Base-by-base conservation (phyloP, 1,140 invertebrate genomes). In the Drosophila nikananu region DNA sequence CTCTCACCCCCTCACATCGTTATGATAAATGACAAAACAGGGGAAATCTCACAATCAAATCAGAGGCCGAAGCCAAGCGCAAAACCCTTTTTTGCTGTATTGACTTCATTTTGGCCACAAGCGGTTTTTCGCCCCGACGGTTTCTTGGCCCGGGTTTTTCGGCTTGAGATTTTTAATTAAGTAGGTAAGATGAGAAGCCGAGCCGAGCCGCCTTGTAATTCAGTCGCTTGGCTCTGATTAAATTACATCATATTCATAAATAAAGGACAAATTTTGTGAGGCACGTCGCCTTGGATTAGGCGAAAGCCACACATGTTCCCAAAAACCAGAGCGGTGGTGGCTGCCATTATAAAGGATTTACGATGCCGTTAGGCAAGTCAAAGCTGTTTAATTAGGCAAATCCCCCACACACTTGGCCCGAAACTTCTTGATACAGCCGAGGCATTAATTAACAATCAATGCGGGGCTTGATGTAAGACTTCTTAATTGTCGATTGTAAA, bases 341-440 rank as follows among this genome's bases (percentile, higher is more conserved):
- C 46, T 67, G 73, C 77, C 83, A 89, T 89, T 89, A 90, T 83
- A 81, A 67, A 77, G 86, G 86, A 89, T 90, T 89, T 90, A 89
- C 71, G 81, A 72, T 72, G 66, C 75, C 75, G 82, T 80, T 86
- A 77, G 68, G 64, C 63, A 71, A 81, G 71, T 67, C 63, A 79
- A 63, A 78, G 75, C 63, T 62, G 71, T 84, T 89, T 89, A 90
- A 90, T 84, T 90, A 84, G 80, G 71, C 78, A 59, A 35, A 59
- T 71, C 54, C 66, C 39, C 41, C 17, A 68, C 67, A 48, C 46
- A 52, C 62, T 72, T 71, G 25, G 32, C 41, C 27, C 25, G 17
- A 55, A 70, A 74, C 39, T n/a, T 64, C 54, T 39, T 35, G 44
- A 42, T 25, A 37, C 75, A 58, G 12, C 12, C 57, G 17, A 37